Base-by-base conservation (phyloP, 2,888 invertebrate species). In the Lithophane leautieri region DNA sequence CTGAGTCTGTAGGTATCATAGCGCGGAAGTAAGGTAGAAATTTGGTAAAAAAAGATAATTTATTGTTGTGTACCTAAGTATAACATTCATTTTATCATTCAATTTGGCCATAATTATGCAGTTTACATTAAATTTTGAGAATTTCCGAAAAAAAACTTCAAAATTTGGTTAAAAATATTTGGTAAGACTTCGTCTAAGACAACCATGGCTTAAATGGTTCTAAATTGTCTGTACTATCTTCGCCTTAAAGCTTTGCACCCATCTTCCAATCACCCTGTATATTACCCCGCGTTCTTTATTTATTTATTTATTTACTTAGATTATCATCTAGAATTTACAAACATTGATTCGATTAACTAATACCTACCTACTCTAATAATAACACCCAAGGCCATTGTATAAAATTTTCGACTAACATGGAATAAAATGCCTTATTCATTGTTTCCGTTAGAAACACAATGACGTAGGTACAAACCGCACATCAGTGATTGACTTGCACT, bases 11-110 rank as follows among this genome's bases (percentile, higher is more conserved):
- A 34, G 34, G 8, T 50, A 50, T 16, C 22, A 16, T 16, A 67
- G 50, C 25, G 50, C 65, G 81, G 54, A 76, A 79, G 71, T 79
- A 62, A 70, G 9, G 2, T 34, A 47, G 16, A 44, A 4, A 71
- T 25, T 63, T 28, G 54, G 25, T 60, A 72, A 52, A 22, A 52
- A 52, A 16, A 28, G 8, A 42, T 61, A 62, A 25, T n/a, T 60
- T 44, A 25, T 22, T 61, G 54, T 50, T 44, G 19, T 16, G 60
- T n/a, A n/a, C n/a, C n/a, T n/a, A n/a, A n/a, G n/a, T n/a, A n/a
- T n/a, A n/a, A n/a, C n/a, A n/a, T n/a, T n/a, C n/a, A n/a, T n/a
- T n/a, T n/a, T n/a, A n/a, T n/a, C n/a, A n/a, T n/a, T n/a, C n/a
- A n/a, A n/a, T n/a, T n/a, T n/a, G n/a, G n/a, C n/a, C n/a, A n/a